Base-by-base conservation (phyloP, 2,888 invertebrate species). In the Leptinotarsa juncta region DNA sequence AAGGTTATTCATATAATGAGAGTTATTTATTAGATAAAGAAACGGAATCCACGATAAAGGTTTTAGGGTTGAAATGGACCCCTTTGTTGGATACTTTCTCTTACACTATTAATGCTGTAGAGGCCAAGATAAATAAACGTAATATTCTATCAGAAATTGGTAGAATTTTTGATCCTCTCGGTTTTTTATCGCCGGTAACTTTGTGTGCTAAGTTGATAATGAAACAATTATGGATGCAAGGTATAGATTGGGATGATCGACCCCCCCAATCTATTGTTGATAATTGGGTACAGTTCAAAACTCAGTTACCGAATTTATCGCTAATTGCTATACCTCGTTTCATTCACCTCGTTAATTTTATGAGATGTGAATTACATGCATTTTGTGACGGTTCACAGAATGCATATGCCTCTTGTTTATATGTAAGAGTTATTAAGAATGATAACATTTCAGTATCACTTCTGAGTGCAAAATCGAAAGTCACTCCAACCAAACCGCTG, bases 311-410 rank as follows among this genome's bases (percentile, higher is more conserved):
- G n/a, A 23, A 51, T 51, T 23, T 67, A 51, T 67, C 51, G 15
- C 20, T 51, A 18, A 14, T 67, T 67, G 67, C 50, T 18, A 67
- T 53, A 67, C 67, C 51, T 23, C 53, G 67, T 20, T 26, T 51
- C 15, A 67, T 67, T 67, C 4, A 50, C 5, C 51, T 14, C 3
- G 26, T 51, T 15, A 51, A 67, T 20, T 67, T 20, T 32, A 67
- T 51, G 12, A 23, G 23, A 23, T 67, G 23, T 67, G 67, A 67
- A 16, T 67, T 67, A 23, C 67, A 67, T 23, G 51, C 67, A 14
- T 67, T 67, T 67, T 67, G 67, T 53, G 67, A 67, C 49, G 53
- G 53, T 14, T 67, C 67, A 51, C 51, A 67, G 5, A 51, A 67
- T 16, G 67, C 67, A 32, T 32, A 32, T 32, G 32, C 7, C 32